phyloP scores from a whole-genome alignment of 1,140 invertebrate genomes.

The Macrocentrus cingulum region DNA sequence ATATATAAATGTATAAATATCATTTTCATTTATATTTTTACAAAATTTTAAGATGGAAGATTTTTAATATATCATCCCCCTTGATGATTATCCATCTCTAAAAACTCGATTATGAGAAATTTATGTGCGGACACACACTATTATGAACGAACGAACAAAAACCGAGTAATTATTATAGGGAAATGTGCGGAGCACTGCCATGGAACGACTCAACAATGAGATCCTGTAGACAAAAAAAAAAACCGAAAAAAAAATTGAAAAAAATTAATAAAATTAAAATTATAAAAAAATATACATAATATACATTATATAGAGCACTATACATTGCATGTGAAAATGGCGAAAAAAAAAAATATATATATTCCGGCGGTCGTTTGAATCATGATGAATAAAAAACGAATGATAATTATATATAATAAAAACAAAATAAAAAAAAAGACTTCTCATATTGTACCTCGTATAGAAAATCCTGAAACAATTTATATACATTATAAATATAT shows the following conservation, averaged over 20 bases:
- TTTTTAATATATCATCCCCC: no score
- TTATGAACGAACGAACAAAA: not conserved
- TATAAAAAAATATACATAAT: constrained; percentile 2
- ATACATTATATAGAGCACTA: constrained; percentile 10
- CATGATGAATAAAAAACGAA: constrained; percentile 11
- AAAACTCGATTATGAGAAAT: no score
- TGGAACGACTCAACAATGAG: constrained; percentile 14
- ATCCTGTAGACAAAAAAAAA: constrained; percentile 14
- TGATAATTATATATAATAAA: constrained; percentile 28
- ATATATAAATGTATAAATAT: no score
- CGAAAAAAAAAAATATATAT: not conserved
- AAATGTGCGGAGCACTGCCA: constrained; percentile 41
- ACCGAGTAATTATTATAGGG: constrained; percentile 23
- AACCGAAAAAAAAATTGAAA: constrained; percentile 1
- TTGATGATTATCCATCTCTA: no score
- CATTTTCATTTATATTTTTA: no score
- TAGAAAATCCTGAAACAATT: constrained; percentile 36
- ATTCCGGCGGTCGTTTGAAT: not conserved
- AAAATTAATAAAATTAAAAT: no score
- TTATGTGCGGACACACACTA: not conserved
- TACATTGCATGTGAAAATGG: constrained; percentile 4
- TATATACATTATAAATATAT: constrained; percentile 25
- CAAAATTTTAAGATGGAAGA: no score
- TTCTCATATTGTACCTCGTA: constrained; percentile 47
- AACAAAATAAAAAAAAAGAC: constrained; percentile 28